A percentile compares a stretch with the other conserved stretches of the same genome.
Conservation (phyloP, 1,140 invertebrate species). For the Samia ricini region DNA sequence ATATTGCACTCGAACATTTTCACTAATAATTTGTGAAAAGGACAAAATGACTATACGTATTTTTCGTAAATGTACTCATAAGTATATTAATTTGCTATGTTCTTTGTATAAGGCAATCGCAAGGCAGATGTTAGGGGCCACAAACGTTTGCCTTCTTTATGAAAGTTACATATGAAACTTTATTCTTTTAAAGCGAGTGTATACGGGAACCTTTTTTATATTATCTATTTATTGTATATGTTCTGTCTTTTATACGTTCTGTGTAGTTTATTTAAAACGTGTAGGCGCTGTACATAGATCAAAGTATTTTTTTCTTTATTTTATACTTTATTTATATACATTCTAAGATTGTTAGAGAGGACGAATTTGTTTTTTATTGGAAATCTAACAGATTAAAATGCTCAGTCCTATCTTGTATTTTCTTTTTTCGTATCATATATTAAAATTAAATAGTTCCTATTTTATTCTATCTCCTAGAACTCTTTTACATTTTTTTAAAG, state of each 20-base stretch:
- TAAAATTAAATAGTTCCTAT: too few relatives aligned
- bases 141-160: constrained; percentile 31
- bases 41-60: neutral
- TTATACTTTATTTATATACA: too few relatives aligned
- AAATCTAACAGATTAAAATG: too few relatives aligned
- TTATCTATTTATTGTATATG: neutral
- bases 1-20: too few relatives aligned
- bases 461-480: too few relatives aligned
- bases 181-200: constrained; percentile 30
- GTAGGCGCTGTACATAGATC: too few relatives aligned
- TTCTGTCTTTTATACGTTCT: neutral
- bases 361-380: too few relatives aligned
- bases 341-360: too few relatives aligned
- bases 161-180: constrained; percentile 31
- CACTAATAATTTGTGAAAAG: neutral
- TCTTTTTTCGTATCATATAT: too few relatives aligned
- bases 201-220: neutral
- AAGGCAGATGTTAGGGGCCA: constrained; percentile 25
- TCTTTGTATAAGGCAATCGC: constrained; percentile 19
- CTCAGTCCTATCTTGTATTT: too few relatives aligned
- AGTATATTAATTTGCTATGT: constrained; percentile 25
- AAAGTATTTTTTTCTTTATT: too few relatives aligned
- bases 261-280: neutral
- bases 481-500: too few relatives aligned
- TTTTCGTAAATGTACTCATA: constrained; percentile 17